Evolutionary conservation across 1,140 invertebrate species (phyloP), one percentile per base, ranked within the genome.

Genomic region (Triops cancriformis): DNA sequence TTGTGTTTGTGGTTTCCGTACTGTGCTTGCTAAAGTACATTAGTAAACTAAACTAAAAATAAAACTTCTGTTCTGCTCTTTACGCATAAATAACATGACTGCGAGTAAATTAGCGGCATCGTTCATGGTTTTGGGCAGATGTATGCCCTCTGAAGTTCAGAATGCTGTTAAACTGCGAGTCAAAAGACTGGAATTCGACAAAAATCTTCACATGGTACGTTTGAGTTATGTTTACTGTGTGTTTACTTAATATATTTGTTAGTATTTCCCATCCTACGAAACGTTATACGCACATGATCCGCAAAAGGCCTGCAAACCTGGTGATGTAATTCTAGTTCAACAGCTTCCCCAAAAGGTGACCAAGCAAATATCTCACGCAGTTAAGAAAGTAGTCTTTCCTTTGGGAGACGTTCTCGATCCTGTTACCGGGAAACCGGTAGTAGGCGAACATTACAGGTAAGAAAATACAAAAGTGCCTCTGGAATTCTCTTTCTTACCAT

Each of bases 381-480:
- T 96, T 1, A 86, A 92, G 81, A 89, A 94, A 83, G 88, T 95
- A 18, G 87, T 96, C 28, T 93, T 92, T 85, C 90, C 91, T 26
- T 85, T 90, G 80, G 94, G 94, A 80, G 92, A 96, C 86, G 85
- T 94, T 23, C 91, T 88, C 72, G 92, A 94, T 85, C 94, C 94
- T 42, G 84, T 95, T 27, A 93, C 92, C 80, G 91, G 91, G 31
- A 94, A 94, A 83, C 92, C 93, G 84, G 88, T 91, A 76, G 88
- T 91, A 1, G 89, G 86, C 72, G 87, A 86, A 76, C 86, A 86
- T 81, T 95, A 92, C 81, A 89, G 87, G 87, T 88, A 82, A 64
- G 27, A 78, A 9, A 5, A 14, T n/a, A 41, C n/a, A n/a, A n/a
- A n/a, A n/a, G n/a, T n/a, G n/a, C n/a, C n/a, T n/a, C n/a, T n/a